Base-by-base conservation (phyloP, 2,888 invertebrate genomes). In the Xestia xanthographa region DNA sequence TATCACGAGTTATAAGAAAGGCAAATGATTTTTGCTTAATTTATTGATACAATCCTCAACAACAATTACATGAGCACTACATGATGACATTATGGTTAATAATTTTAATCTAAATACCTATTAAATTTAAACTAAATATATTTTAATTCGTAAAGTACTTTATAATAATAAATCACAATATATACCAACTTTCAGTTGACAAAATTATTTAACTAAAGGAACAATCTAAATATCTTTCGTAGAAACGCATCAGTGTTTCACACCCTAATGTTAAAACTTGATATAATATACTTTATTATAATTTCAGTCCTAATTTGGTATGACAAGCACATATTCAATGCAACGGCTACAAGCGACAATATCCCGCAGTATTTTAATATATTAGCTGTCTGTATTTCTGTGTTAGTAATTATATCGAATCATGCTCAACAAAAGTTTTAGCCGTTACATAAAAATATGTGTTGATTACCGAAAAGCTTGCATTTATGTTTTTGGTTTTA, bases 11-110 rank as follows among this genome's bases (percentile, higher is more conserved):
- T 66, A 83, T 72, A 85, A 90, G 88, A 87, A 50, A 67, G 43
- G 50, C 72, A 72, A 80, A 80, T 81, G 82, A 88, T 90, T 93
- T 94, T 95, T 93, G 89, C 94, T 95, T 94, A 95, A 86, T 96
- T 95, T 95, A 96, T 95, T 96, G 94, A 95, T 95, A 95, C 93
- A 95, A 94, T 95, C 92, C 92, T 95, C 95, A 96, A 96, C 95
- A 96, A 95, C 93, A 94, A 94, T 92, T 94, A 95, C 94, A 93
- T 92, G 92, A 95, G 93, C 92, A 93, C 95, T 96, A 95, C 95
- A 93, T 93, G 94, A 94, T 92, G 89, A 88, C 83, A 87, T 84
- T 92, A 92, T 91, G 93, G 90, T 93, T 94, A 93, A 92, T 94
- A 94, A 91, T 91, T 92, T 91, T 91, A 92, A 90, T 91, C 92